Base-by-base conservation (phyloP, 2,113 vertebrate genomes). In the Dicaeum eximium region DNA sequence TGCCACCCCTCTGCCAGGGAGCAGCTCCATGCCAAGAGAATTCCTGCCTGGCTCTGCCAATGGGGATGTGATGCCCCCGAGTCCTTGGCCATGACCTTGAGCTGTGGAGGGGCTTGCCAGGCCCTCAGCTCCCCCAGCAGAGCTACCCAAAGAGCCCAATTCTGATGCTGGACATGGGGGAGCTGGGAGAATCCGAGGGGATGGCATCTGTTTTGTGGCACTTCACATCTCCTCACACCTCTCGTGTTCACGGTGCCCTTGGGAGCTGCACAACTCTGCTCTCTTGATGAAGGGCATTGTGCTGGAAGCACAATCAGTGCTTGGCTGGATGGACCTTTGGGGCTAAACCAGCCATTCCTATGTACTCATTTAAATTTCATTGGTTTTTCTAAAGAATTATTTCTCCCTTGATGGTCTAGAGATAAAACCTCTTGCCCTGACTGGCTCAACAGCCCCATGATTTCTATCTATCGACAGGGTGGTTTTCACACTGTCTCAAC, bases 371-470 rank as follows among this genome's bases (percentile, higher is more conserved):
- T 93, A 74, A 95, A 94, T 95, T 28, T 47, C 30, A 97, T 51
- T 78, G 82, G 92, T 94, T 94, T 96, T 94, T 88, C 57, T 74
- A 33, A 92, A 82, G 69, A 84, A 90, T 90, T 96, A 90, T 86
- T 69, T 85, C 58, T 83, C 90, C 57, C 86, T 66, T 48, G 75
- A 25, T 60, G 8, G 47, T 70, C 71, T 71, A 74, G 88, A 89
- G 90, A 92, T 80, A 87, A 94, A 90, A 69, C n/a, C 75, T 90
- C 88, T 71, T 95, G 88, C 61, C 79, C 45, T 7, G 23, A 62
- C 79, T 92, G 58, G 86, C 2, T 4, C 60, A 79, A 54, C 72
- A 74, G 61, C 60, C 62, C 86, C 30, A 18, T 51, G 64, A 80
- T 86, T 93, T 88, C 60, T 88, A 14, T 85, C 70, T 91, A 88